Base-by-base conservation (phyloP, 1,140 invertebrate genomes). In the Lepidostoma basale region DNA sequence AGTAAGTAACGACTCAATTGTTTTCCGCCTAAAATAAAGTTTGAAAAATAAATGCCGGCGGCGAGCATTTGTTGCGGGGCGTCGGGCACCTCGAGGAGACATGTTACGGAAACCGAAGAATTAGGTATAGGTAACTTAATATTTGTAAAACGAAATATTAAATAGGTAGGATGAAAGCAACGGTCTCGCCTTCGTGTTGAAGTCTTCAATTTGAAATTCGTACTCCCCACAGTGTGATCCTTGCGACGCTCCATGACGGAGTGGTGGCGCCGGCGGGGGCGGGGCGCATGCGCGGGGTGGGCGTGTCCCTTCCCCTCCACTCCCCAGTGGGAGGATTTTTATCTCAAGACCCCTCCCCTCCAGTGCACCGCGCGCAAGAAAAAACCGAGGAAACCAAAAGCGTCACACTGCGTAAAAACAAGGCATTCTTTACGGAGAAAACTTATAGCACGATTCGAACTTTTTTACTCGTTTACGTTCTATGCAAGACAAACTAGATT, bases 281-380 rank as follows among this genome's bases (percentile, higher is more conserved):
- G 16, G 58, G 23, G 64, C 69, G 68, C 68, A 69, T 64, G 68
- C 68, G 68, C 64, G 14, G 25, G 39, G 69, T 63, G 28, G 69
- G 56, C 63, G 69, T 63, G 30, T n/a, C 63, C 59, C 30, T n/a
- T 0, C 60, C 62, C 62, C 40, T 22, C 39, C 39, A 42, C 39
- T 1, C 33, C 4, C 5, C 47, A 23, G 20, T 54, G 47, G 62
- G 45, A 40, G 62, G 45, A 63, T 63, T 63, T 63, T 63, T 63
- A 63, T 63, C 30, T 30, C 44, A 10, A 28, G 45, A 63, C 42
- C 60, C 60, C 60, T 54, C 62, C 62, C 47, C 33, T 33, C 10
- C 12, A 14, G 28, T 28, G 49, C 49, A 16, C n/a, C 49, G 4
- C 14, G 14, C 49, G 3, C 14, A 5, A 54, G 12, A 28, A 1